Conservation (phyloP, 2,888 invertebrate species). For the Protula sp. region DNA sequence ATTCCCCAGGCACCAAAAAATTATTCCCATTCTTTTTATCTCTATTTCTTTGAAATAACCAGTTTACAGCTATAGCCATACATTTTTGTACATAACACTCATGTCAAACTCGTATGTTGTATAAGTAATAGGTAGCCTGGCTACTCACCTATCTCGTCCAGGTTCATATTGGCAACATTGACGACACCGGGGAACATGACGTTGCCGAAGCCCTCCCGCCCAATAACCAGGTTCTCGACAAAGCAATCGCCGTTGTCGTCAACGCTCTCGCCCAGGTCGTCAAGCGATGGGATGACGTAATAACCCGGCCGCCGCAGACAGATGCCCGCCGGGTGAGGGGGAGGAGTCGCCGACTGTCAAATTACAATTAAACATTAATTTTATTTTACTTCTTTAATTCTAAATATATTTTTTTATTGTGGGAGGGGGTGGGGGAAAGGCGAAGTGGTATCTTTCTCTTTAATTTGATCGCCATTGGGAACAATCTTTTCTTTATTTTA, state of each 20-base stretch:
- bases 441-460: too few relatives aligned
- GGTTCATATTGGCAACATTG: constrained; percentile 76
- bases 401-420: not conserved
- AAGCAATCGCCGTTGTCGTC: constrained; percentile 71
- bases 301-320: constrained; percentile 75
- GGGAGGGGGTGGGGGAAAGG: not conserved
- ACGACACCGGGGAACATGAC: constrained; percentile 77
- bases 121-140: too few relatives aligned
- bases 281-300: constrained; percentile 81
- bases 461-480: too few relatives aligned
- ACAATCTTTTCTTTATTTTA: too few relatives aligned
- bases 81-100: too few relatives aligned
- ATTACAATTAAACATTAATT: too few relatives aligned
- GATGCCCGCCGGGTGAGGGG: constrained; percentile 66
- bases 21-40: too few relatives aligned
- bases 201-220: constrained; percentile 84
- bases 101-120: too few relatives aligned
- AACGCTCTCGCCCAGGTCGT: constrained; percentile 66
- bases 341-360: not conserved
- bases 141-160: constrained; percentile 75
- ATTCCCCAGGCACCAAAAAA: too few relatives aligned
- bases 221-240: constrained; percentile 81
- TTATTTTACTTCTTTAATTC: not conserved
- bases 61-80: too few relatives aligned
- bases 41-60: too few relatives aligned